phyloP scores from a whole-genome alignment of 1,140 invertebrate species.

The Cepaea nemoralis region DNA sequence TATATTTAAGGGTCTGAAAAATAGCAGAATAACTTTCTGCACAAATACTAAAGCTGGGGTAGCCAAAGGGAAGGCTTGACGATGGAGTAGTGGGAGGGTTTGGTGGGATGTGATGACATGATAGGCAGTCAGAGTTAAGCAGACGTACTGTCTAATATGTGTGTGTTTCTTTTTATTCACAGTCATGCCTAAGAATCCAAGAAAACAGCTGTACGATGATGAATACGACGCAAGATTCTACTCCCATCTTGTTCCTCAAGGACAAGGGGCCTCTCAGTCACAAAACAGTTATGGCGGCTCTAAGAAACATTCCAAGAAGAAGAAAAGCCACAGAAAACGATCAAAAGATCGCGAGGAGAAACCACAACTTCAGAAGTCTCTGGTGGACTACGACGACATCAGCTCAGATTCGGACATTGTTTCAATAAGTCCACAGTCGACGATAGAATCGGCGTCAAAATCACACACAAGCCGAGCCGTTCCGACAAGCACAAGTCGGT shows the following conservation, averaged over 20 bases:
- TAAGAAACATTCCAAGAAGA: constrained; percentile 48
- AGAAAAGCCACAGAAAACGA: constrained; percentile 50
- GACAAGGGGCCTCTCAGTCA: constrained; percentile 32
- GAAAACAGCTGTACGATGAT: constrained; percentile 43
- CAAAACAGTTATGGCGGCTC: constrained; percentile 31
- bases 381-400: constrained; percentile 70
- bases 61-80: too few relatives aligned
- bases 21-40: too few relatives aligned
- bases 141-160: too few relatives aligned
- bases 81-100: too few relatives aligned
- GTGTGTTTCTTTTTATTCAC: neutral
- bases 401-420: constrained; percentile 56
- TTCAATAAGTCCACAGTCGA: neutral
- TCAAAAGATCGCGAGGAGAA: constrained; percentile 56
- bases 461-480: neutral
- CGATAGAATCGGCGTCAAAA: constrained; percentile 1
- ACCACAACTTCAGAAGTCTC: constrained; percentile 51
- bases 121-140: neutral
- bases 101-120: neutral
- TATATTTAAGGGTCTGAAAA: too few relatives aligned
- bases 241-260: constrained; percentile 56
- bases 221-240: constrained; percentile 67
- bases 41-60: too few relatives aligned
- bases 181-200: constrained; percentile 30
- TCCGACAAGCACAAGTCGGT: constrained; percentile 16